A percentile compares a stretch with the other conserved stretches of the same genome.
Evolutionary conservation across 1,140 invertebrate species (phyloP).

Genomic region (Phthorimaea operculella): DNA sequence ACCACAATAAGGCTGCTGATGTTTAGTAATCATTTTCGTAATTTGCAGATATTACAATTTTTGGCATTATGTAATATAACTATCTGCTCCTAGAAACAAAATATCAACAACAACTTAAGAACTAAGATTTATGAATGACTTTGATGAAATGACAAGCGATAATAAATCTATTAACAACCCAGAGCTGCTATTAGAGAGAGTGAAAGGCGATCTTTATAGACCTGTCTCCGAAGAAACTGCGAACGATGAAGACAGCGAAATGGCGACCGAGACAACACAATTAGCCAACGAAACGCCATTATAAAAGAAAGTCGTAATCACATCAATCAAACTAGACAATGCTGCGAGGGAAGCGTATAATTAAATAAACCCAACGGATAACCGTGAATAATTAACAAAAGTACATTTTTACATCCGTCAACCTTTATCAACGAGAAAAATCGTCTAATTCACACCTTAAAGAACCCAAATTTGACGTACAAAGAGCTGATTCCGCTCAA

Average conservation of each 20-base stretch:
- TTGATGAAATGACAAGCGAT: no score
- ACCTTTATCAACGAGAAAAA: slow-evolving; percentile 60
- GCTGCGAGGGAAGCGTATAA: slow-evolving; percentile 7
- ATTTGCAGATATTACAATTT: no score
- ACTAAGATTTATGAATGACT: no score
- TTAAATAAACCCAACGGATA: slow-evolving; percentile 18
- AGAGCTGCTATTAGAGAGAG: neutral
- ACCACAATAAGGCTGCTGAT: no score
- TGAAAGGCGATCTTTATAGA: neutral
- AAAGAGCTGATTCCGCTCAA: slow-evolving; percentile 36
- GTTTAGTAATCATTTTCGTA: no score
- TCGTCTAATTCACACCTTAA: slow-evolving; percentile 58
- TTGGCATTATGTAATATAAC: no score
- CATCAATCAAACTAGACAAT: slow-evolving; percentile 13
- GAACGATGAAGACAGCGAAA: neutral
- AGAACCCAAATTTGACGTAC: slow-evolving; percentile 37
- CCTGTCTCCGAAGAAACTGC: neutral
- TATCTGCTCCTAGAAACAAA: no score
- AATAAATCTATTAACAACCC: no score
- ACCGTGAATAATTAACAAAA: slow-evolving; percentile 49
- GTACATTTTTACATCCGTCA: slow-evolving; percentile 39
- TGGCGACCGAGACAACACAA: neutral
- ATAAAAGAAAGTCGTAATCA: slow-evolving; percentile 4
- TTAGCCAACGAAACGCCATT: neutral
- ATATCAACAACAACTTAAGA: no score